phyloP scores from a whole-genome alignment of 1,140 invertebrate genomes.

The Orussus abietinus region DNA sequence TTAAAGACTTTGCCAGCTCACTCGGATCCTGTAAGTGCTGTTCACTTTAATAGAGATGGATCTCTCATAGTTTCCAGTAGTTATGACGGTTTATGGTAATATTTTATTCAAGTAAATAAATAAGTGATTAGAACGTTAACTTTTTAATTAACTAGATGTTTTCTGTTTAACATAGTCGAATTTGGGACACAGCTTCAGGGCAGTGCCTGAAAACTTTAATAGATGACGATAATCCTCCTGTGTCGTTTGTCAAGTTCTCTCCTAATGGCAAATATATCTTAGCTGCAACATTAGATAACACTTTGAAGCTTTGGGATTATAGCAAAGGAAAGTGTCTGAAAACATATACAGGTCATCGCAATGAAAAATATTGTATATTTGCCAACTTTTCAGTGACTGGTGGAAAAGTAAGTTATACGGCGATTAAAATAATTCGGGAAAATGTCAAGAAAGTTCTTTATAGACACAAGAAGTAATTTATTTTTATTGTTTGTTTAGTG shows the following conservation, averaged over 20 bases:
- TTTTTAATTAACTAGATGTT: slow-evolving; percentile 18
- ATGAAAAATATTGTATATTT: slow-evolving; percentile 99
- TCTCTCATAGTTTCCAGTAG: slow-evolving; percentile 97
- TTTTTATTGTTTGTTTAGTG: slow-evolving; percentile 64
- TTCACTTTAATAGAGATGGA: slow-evolving; percentile 98
- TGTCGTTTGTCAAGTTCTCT: slow-evolving; percentile 99
- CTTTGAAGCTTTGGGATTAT: slow-evolving; percentile 98
- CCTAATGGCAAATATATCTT: slow-evolving; percentile 99
- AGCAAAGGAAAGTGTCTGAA: slow-evolving; percentile 97
- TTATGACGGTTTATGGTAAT: slow-evolving; percentile 97
- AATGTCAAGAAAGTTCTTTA: slow-evolving; percentile 12
- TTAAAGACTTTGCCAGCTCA: slow-evolving; percentile 98
- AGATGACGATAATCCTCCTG: slow-evolving; percentile 98
- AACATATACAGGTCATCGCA: slow-evolving; percentile 96
- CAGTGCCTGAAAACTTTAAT: slow-evolving; percentile 98
- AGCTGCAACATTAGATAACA: slow-evolving; percentile 97
- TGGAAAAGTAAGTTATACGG: slow-evolving; percentile 73
- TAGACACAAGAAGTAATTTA: slow-evolving; percentile 4
- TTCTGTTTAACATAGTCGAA: slow-evolving; percentile 75
- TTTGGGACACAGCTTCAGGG: slow-evolving; percentile 99
- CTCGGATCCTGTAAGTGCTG: slow-evolving; percentile 98
- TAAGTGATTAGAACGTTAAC: slow-evolving; percentile 14
- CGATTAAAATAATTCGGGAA: slow-evolving; percentile 4
- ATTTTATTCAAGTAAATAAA: slow-evolving; percentile 7
- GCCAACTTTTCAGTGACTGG: slow-evolving; percentile 99